Base-by-base conservation (phyloP, 2,113 vertebrate species). In the Hippocampus zosterae region DNA sequence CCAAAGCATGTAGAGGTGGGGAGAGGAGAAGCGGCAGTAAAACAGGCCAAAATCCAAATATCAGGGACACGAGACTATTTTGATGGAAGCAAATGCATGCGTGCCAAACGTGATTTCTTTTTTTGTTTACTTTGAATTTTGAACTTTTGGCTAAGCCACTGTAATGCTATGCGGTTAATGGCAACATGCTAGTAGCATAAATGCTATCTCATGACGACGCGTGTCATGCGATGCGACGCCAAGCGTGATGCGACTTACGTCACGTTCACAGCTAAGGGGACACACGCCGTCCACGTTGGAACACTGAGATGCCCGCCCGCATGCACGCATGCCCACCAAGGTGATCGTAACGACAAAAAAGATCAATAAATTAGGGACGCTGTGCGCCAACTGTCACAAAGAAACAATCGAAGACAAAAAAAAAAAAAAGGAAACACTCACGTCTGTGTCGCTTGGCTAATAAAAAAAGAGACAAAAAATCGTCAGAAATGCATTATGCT, bases 211-310 rank as follows among this genome's bases (percentile, higher is more conserved):
- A 44, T 44, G 42, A 11, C 23, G 50, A 12, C 56, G 3, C 19
- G 13, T 41, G 59, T 8, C 57, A 27, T 18, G 0, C 29, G 67
- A 48, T 7, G n/a, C 10, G 8, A 23, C 1, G n/a, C 9, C 2
- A 21, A 9, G 56, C 2, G 56, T 16, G 12, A 15, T 2, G 25
- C 8, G 56, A 91, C 92, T 91, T 76, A 93, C 92, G 40, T 33
- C 8, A 23, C 78, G 88, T 57, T 92, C 85, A 81, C 92, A 93
- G 86, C 80, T 91, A 37, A 93, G 88, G 76, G 92, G 92, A 89
- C 92, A 93, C 59, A 92, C 77, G 0, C 92, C 92, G 8, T 93
- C 92, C 0, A 90, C 61, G 65, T 60, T 74, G 10, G 88, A 87
- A 72, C 92, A 93, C 92, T 93, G 81, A 60, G 42, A 73, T 21